These are phyloP conservation scores for Myioborus miniatus DNA, from an alignment of 2,797 vertebrate genomes.

Conservation along the genomic window DNA sequence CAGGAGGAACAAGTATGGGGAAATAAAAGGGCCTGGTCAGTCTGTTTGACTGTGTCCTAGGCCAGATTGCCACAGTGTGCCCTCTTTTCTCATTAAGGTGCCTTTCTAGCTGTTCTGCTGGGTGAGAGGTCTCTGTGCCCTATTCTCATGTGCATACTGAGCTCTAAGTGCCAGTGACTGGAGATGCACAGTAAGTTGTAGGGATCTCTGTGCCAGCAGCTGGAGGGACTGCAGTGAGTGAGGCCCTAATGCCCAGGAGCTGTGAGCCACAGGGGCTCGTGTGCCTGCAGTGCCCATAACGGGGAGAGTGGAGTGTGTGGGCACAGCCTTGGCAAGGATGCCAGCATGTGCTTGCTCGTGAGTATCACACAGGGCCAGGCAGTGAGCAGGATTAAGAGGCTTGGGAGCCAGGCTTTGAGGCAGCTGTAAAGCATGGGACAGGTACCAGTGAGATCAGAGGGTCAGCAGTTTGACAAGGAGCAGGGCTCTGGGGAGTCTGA, in stretches of 20 bases:
- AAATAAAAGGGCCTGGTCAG: background rate
- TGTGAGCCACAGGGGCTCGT: rapidly evolving
- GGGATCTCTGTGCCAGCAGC: background rate
- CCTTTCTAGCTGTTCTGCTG: background rate
- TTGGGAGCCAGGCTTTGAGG: background rate
- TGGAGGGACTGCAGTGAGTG: background rate
- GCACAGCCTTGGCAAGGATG: background rate
- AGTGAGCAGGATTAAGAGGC: background rate
- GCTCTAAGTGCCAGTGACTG: background rate
- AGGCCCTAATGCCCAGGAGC: background rate
- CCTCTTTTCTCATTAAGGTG: background rate
- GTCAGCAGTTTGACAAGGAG: background rate
- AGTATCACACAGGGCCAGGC: background rate
- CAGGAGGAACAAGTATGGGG: background rate
- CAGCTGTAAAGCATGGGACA: background rate
- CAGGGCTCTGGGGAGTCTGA: background rate
- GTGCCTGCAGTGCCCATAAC: background rate
- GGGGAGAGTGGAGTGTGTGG: rapidly evolving
- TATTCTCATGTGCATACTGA: background rate
- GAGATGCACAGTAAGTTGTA: background rate
- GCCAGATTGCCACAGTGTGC: background rate
- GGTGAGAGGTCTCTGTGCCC: rapidly evolving
- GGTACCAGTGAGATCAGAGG: background rate
- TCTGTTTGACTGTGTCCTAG: background rate
- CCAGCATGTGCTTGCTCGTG: background rate